phyloP scores from a whole-genome alignment of 2,113 vertebrate species.

The Atlantisia rogersi region DNA sequence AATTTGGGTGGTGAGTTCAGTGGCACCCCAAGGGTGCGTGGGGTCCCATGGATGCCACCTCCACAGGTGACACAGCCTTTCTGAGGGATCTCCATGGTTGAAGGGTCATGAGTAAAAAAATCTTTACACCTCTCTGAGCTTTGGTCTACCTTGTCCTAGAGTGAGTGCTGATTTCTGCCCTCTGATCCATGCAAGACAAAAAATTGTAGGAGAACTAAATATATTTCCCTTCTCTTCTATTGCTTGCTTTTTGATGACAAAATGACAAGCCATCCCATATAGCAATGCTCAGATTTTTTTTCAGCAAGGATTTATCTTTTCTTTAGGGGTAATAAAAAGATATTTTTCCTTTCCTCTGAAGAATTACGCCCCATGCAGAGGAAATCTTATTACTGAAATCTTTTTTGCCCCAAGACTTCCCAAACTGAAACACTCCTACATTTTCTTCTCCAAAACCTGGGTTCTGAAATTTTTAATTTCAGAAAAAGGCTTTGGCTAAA shows the following conservation, averaged over 20 bases:
- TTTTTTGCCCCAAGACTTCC: not conserved
- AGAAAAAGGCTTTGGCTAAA: not conserved
- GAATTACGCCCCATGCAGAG: not conserved
- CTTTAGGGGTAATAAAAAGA: not conserved
- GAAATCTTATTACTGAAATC: not conserved
- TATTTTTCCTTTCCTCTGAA: not conserved
- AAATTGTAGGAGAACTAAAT: not conserved
- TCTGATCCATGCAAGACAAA: not conserved
- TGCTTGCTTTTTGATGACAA: not conserved
- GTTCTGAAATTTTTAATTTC: not conserved
- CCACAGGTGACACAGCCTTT: not conserved
- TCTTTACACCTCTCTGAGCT: not conserved
- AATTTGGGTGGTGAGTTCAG: no score
- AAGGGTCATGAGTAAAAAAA: not conserved
- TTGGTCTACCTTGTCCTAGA: not conserved
- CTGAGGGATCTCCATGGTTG: not conserved
- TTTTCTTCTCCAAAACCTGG: not conserved
- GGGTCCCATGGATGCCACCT: not conserved
- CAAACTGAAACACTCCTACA: not conserved
- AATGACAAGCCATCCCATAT: not conserved
- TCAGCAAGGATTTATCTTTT: not conserved
- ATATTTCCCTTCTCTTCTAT: not conserved
- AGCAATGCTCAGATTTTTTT: not conserved
- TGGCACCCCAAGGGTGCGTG: no score
- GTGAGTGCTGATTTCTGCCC: not conserved